phyloP scores from a whole-genome alignment of 1,140 invertebrate species.

The Macrocentrus cingulum region DNA sequence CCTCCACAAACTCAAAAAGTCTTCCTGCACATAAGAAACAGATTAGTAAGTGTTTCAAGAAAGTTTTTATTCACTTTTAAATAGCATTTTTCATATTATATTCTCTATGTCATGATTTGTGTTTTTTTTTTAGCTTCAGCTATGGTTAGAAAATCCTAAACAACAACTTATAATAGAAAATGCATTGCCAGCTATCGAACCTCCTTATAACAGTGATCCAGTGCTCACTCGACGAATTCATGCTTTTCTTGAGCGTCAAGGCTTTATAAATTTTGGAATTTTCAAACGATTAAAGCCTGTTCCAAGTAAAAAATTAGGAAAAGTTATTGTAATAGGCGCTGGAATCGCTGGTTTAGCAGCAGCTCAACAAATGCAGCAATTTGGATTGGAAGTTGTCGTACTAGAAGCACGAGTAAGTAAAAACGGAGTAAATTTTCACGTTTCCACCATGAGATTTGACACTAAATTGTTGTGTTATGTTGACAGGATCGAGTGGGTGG shows the following conservation, averaged over 20 bases:
- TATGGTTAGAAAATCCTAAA: slow-evolving; percentile 97
- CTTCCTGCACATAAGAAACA: slow-evolving; percentile 90
- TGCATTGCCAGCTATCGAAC: slow-evolving; percentile 79
- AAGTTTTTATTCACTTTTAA: too few relatives aligned
- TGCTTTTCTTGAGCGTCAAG: slow-evolving; percentile 92
- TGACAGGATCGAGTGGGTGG: slow-evolving; percentile 89
- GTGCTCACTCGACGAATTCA: slow-evolving; percentile 82
- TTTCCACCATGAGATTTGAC: too few relatives aligned
- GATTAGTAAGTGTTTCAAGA: slow-evolving; percentile 64
- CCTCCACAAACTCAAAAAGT: slow-evolving; percentile 84
- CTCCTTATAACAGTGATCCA: slow-evolving; percentile 90
- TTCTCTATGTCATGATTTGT: slow-evolving; percentile 1
- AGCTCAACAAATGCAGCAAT: slow-evolving; percentile 90
- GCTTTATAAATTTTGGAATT: slow-evolving; percentile 98
- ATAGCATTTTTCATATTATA: background rate
- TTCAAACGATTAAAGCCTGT: slow-evolving; percentile 84
- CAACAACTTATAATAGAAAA: slow-evolving; percentile 85
- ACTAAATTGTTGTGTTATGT: too few relatives aligned
- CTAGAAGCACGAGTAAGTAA: slow-evolving; percentile 82
- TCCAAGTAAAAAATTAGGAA: slow-evolving; percentile 78
- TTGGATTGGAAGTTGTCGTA: slow-evolving; percentile 94
- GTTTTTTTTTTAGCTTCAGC: slow-evolving; percentile 70
- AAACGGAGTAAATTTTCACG: background rate
- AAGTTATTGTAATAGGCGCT: slow-evolving; percentile 94
- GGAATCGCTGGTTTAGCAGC: slow-evolving; percentile 93